These are phyloP conservation scores for Chionis minor DNA, from an alignment of 2,113 vertebrate genomes.

Conservation along the genomic window DNA sequence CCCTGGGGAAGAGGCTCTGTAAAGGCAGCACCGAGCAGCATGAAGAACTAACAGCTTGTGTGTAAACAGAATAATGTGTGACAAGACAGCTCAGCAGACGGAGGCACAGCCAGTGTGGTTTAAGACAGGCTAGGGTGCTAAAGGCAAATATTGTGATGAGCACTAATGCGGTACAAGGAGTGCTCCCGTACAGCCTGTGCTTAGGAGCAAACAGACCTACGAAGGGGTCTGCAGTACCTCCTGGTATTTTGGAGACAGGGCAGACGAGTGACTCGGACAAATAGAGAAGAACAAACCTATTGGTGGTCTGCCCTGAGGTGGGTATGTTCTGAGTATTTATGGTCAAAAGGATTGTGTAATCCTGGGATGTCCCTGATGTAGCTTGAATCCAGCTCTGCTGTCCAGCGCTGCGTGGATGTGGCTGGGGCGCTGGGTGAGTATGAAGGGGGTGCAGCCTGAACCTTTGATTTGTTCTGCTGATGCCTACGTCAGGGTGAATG, in stretches of 20 bases:
- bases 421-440: neutral
- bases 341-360: neutral
- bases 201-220: neutral
- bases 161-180: neutral
- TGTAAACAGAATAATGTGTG: neutral
- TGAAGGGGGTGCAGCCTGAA: neutral
- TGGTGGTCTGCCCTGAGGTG: neutral
- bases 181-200: neutral
- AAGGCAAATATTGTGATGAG: conserved; percentile 13
- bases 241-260: neutral
- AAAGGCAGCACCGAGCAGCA: neutral
- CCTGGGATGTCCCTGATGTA: rapidly evolving
- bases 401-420: neutral
- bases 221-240: neutral
- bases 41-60: neutral
- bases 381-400: neutral
- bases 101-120: neutral
- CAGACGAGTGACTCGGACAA: neutral
- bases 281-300: neutral
- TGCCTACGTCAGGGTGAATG: neutral
- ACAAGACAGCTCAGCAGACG: neutral
- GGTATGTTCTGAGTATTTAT: neutral
- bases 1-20: neutral
- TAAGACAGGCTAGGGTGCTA: neutral
- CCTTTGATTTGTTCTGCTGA: neutral